Percentiles rank a stretch among this genome's conserved stretches.
These are phyloP conservation scores for Australoheros scitulus DNA, from an alignment of 2,113 vertebrate genomes.

Conservation along the genomic window DNA sequence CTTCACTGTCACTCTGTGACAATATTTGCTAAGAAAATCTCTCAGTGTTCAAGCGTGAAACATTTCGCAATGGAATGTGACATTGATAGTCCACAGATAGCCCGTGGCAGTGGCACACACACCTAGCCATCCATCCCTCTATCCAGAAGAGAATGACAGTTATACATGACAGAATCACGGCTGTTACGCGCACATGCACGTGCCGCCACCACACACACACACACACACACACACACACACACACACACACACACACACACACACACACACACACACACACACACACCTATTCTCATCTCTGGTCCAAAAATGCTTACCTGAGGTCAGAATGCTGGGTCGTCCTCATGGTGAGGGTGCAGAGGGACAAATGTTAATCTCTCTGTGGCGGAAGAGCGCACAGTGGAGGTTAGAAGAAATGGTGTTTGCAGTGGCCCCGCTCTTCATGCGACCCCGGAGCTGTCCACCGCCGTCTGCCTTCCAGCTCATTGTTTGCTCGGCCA, in stretches of 20 bases:
- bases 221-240: not conserved
- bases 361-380: conserved; percentile 46
- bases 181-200: not conserved
- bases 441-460: conserved; percentile 69
- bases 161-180: conserved; percentile 27
- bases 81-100: conserved; percentile 50
- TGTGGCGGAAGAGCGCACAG: conserved; percentile 16
- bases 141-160: conserved; percentile 39
- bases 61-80: conserved; percentile 57
- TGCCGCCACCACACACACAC: not conserved
- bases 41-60: conserved; percentile 62
- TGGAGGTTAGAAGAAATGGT: conserved; percentile 20
- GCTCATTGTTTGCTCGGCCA: conserved; percentile 79
- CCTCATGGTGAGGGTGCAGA: conserved; percentile 25
- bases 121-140: conserved; percentile 37
- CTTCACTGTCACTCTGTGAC: conserved; percentile 48
- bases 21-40: conserved; percentile 68
- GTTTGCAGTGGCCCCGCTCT: conserved; percentile 37
- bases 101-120: conserved; percentile 47
- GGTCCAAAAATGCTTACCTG: conserved; percentile 66
- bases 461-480: conserved; percentile 71
- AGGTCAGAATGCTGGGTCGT: conserved; percentile 50
- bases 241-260: not conserved
- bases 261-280: not conserved
- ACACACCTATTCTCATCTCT: not conserved